phyloP scores from a whole-genome alignment of 2,888 invertebrate genomes.

The Spicauda simplicius region DNA sequence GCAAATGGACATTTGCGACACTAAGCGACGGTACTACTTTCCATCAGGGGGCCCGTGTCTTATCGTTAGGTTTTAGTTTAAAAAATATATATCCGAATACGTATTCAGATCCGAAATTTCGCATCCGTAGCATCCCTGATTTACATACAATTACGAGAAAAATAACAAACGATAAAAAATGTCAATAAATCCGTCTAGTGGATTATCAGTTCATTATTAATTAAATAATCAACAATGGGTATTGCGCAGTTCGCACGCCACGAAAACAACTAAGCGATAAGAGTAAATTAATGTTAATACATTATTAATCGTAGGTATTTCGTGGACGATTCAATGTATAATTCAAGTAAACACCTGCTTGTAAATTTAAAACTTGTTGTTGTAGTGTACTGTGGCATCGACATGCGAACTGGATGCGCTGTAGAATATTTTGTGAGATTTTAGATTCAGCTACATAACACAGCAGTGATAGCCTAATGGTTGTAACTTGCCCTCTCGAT shows the following conservation, averaged over 20 bases:
- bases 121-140: too few species aligned
- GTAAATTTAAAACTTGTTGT: conserved; percentile 29
- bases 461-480: too few species aligned
- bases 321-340: conserved; percentile 13
- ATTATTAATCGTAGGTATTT: conserved; percentile 30
- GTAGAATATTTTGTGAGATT: too few species aligned
- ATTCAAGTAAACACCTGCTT: conserved; percentile 24
- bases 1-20: too few species aligned
- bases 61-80: too few species aligned
- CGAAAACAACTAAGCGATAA: conserved; percentile 25
- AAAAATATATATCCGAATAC: too few species aligned
- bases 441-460: too few species aligned
- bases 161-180: conserved; percentile 26
- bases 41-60: too few species aligned
- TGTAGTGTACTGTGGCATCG: conserved; percentile 3
- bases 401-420: conserved; percentile 8
- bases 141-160: background rate
- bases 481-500: too few species aligned
- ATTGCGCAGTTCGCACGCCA: conserved; percentile 32
- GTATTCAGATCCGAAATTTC: too few species aligned
- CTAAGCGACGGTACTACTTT: too few species aligned
- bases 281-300: conserved; percentile 22
- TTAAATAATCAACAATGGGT: conserved; percentile 29
- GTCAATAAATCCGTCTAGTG: conserved; percentile 27
- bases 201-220: conserved; percentile 25